These are phyloP conservation scores for Pollenia griseotomentosa DNA, from an alignment of 2,888 invertebrate species.

Conservation along the genomic window DNA sequence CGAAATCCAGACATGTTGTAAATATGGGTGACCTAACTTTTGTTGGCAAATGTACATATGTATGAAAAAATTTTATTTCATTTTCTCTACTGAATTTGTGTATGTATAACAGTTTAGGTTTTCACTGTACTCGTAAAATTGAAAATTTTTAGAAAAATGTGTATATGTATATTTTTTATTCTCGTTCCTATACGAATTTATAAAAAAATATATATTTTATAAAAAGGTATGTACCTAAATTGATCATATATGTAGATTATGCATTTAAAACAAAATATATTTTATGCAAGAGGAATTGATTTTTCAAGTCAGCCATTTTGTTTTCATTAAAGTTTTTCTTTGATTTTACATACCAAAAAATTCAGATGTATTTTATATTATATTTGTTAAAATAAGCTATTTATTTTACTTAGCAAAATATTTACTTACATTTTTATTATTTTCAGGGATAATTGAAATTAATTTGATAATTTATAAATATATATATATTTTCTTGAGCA, in stretches of 20 bases:
- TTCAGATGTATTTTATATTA: background rate
- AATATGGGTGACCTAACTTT: no score
- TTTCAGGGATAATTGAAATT: background rate
- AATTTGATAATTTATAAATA: slow-evolving; percentile 14
- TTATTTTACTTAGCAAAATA: background rate
- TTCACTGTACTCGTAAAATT: slow-evolving; percentile 3
- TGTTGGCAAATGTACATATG: slow-evolving; percentile 1
- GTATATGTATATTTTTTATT: background rate
- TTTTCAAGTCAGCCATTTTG: slow-evolving; percentile 70
- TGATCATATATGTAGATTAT: background rate
- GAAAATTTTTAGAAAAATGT: slow-evolving; percentile 7
- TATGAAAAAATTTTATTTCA: background rate
- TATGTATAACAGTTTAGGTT: slow-evolving; percentile 18
- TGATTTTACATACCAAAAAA: no score
- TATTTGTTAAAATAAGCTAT: background rate
- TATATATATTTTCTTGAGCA: slow-evolving; percentile 12
- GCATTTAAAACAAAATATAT: background rate
- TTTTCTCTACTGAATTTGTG: background rate
- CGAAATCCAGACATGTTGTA: no score
- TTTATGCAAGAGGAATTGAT: slow-evolving; percentile 58
- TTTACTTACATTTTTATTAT: slow-evolving; percentile 54
- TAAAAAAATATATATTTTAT: no score
- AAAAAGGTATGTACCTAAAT: no score
- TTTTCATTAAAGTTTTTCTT: slow-evolving; percentile 23
- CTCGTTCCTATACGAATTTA: no score